Evolutionary conservation across 2,888 invertebrate species (phyloP), one percentile per base, ranked within the genome.

Genomic region (Pseudanteris insignis): DNA sequence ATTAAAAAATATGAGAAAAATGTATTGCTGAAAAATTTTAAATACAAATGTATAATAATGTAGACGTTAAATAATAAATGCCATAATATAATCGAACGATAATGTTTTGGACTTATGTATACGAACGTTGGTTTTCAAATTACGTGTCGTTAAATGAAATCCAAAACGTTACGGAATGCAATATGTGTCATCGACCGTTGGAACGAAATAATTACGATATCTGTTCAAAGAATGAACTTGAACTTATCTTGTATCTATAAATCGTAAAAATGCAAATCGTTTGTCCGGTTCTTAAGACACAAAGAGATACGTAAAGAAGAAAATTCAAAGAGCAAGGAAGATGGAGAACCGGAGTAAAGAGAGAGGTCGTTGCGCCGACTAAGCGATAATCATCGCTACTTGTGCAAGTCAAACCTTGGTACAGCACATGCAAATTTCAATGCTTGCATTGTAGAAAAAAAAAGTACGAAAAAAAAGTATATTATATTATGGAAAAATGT

Each of bases 351-450:
- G 41, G 33, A 41, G 44, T 36, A 46, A 51, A 53, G 57, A 58
- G 57, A 47, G 63, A 58, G 58, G 63, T 62, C 62, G 62, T 62
- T 62, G 62, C 57, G 62, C 62, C 53, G 62, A 53, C 47, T 57
- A 62, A 62, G 46, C 53, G 62, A 62, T 62, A 62, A 62, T 62
- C 51, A 44, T 38, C 38, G 54, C 51, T 51, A 51, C 51, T 59
- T 40, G 58, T 34, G 44, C 60, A 38, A 48, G 30, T 30, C 37
- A 26, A 38, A 26, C 43, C 43, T 54, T 38, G 54, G 54, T 48
- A 50, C 38, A 41, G 51, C 37, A 57, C 46, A 57, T 57, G 51
- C 57, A 57, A 55, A 61, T 61, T 53, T 37, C 43, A 53, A 48
- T 32, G 43, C 36, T n/a, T 26, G 26, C n/a, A n/a, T n/a, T n/a